Evolutionary conservation across 2,888 invertebrate species (phyloP), one percentile per base, ranked within the genome.

Genomic region (Tuta absoluta): DNA sequence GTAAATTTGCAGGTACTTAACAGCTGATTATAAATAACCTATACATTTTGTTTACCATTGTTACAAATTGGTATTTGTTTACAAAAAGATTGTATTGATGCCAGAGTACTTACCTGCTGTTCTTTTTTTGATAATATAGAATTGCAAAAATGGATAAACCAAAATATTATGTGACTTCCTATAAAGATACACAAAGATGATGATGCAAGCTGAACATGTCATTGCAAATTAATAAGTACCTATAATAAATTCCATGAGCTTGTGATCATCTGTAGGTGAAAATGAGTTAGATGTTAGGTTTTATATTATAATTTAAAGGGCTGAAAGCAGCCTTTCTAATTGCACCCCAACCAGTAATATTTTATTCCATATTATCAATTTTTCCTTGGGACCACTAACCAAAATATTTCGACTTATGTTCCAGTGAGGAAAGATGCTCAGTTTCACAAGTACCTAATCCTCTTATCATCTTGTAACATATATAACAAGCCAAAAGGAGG

Each of bases 21-120:
- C 66, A 66, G 64, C 66, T 66, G 66, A 66, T 64, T 38, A 58
- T 62, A 66, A 66, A 58, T 62, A 66, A 66, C 66, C 66, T 66
- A 56, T 61, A 62, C 21, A 62, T 62, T 19, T 4, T 66, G 66
- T 63, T 66, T 66, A 65, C 65, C 51, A 24, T 63, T 24, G 14
- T 60, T 60, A 17, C 21, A 14, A 53, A 24, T 62, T 53, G 4
- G 8, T 33, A 17, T n/a, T 33, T 33, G 57, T 57, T 57, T 57
- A 57, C 57, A n/a, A 33, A 57, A 10, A 17, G 33, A 57, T 33
- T 28, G 14, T 28, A n/a, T 28, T 17, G 24, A 1, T 5, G 19
- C 37, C 5, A 11, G 17, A 38, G 11, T 24, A 4, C 57, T 21
- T 14, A 24, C 17, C 1, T 19, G 19, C 12, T 49, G n/a, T 45